phyloP scores from a whole-genome alignment of 2,113 vertebrate species.

The Actenoides lindsayi region DNA sequence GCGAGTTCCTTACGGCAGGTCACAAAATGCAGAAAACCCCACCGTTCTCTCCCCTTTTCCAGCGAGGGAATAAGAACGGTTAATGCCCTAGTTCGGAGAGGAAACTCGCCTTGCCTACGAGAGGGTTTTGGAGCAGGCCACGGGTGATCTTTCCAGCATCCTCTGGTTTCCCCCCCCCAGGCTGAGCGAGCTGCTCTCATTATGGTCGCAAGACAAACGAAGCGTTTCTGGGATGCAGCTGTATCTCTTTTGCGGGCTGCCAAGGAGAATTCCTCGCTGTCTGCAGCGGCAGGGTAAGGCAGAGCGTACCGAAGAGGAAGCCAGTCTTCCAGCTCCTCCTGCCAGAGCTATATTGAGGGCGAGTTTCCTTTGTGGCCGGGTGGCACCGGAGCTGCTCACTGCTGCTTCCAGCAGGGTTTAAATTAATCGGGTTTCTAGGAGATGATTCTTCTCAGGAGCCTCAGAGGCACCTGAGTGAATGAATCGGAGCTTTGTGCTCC shows the following conservation, averaged over 20 bases:
- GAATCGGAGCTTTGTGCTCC: not conserved
- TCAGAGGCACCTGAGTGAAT: not conserved
- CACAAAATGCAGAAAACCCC: not conserved
- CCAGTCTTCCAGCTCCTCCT: not conserved
- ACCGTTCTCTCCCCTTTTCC: not conserved
- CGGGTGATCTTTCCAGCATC: not conserved
- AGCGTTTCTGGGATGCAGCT: not conserved
- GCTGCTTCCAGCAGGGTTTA: not conserved
- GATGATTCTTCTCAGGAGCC: not conserved
- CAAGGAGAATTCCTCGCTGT: slow-evolving; percentile 27
- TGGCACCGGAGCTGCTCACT: not conserved
- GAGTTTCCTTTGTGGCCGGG: not conserved
- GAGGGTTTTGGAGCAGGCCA: not conserved
- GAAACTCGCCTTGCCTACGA: not conserved
- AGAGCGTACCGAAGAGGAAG: not conserved
- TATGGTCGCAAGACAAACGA: not conserved
- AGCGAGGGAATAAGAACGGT: not conserved
- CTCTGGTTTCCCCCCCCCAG: not conserved
- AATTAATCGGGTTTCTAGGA: not conserved
- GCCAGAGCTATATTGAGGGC: not conserved
- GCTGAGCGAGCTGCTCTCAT: not conserved
- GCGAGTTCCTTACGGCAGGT: not conserved
- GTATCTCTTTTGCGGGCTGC: not conserved
- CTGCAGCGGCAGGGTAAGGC: not conserved
- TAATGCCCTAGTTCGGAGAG: not conserved